Base-by-base conservation (phyloP, 2,888 invertebrate genomes). In the Lepidonotus clava region DNA sequence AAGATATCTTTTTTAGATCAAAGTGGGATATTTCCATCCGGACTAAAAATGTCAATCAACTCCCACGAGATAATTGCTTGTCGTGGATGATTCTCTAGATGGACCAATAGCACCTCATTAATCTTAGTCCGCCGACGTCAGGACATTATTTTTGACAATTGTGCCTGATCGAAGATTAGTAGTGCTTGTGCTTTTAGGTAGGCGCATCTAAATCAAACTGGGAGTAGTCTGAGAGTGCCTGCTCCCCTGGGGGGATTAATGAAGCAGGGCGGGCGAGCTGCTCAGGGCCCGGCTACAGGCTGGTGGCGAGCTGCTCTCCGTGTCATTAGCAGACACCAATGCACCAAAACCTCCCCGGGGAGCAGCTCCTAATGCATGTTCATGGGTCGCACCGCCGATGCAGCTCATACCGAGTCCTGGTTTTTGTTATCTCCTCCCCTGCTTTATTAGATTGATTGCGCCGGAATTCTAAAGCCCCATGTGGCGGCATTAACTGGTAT, bases 131-230 rank as follows among this genome's bases (percentile, higher is more conserved):
- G 21, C 24, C n/a, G 11, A 4, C 11, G 61, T 18, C 71, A n/a
- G 14, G 14, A 38, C 38, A 71, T 71, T 71, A 71, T 71, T 71
- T 71, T 18, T 71, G 71, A 71, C 71, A 71, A 71, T 71, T 71
- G 71, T 38, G 4, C 71, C 71, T 36, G 71, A 71, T 71, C 71
- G 71, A 71, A 71, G 71, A 71, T 71, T 71, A 71, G 71, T 36
- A 71, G 5, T 71, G 36, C 71, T 71, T 14, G 71, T 18, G 8
- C 8, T 8, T 18, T 8, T 46, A 8, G 46, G 46, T 18, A 11
- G 11, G 53, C 53, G 11, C 61, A 32, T 61, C 61, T 61, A 61
- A 71, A 71, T 71, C 71, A 71, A 71, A 38, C 71, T 61, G 61
- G 28, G 28, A 61, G 61, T 32, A 61, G 28, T 61, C 61, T 61